Percentiles rank a stretch among this genome's conserved stretches.
These are phyloP conservation scores for Nannospalax galili DNA, from an alignment of 2,113 vertebrate species.

Conservation along the genomic window DNA sequence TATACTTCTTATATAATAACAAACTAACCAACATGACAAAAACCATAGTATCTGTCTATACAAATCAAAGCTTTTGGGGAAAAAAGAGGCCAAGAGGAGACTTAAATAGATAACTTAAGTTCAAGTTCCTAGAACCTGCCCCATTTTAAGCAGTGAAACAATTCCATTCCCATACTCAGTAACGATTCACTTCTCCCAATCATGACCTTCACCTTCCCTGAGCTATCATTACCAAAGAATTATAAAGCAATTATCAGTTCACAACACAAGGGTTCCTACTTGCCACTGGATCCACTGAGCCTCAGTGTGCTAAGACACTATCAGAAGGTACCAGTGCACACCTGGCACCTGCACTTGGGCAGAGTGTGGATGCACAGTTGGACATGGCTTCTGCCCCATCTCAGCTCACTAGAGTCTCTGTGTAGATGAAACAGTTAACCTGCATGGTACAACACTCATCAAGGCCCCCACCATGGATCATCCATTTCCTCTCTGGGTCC, in stretches of 20 bases:
- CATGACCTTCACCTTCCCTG: constrained; percentile 64
- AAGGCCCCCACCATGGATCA: not conserved
- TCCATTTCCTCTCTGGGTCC: constrained; percentile 11
- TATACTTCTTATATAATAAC: too few relatives aligned
- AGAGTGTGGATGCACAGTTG: fast-evolving
- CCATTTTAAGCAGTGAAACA: constrained; percentile 45
- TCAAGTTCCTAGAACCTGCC: constrained; percentile 69
- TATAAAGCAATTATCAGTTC: constrained; percentile 34
- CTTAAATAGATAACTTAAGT: constrained; percentile 49
- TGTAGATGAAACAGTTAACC: not conserved
- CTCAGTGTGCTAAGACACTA: not conserved
- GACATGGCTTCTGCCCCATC: not conserved
- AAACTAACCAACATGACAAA: not conserved
- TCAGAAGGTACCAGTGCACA: fast-evolving
- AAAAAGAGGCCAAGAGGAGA: too few relatives aligned
- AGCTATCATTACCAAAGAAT: constrained; percentile 51
- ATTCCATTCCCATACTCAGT: not conserved
- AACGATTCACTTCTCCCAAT: constrained; percentile 53
- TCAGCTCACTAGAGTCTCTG: not conserved
- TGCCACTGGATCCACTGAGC: not conserved
- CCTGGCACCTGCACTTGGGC: not conserved
- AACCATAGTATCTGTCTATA: constrained; percentile 15
- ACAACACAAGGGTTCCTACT: not conserved
- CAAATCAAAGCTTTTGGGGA: not conserved
- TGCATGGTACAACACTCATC: not conserved